Base-by-base conservation (phyloP, 2,797 vertebrate genomes). In the Typhlichthys subterraneus region DNA sequence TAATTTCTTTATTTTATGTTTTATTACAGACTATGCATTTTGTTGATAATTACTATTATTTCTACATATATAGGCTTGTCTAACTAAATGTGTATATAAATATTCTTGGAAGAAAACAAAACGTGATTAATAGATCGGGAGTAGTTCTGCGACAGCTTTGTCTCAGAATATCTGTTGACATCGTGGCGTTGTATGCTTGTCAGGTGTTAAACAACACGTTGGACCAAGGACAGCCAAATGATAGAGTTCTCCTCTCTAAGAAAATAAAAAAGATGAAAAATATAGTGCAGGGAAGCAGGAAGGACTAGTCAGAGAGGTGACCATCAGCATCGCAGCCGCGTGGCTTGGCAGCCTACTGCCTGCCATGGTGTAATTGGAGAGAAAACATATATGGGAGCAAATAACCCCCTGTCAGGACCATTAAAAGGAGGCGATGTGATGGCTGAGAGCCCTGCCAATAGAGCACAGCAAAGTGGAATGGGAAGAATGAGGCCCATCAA, bases 381-480 rank as follows among this genome's bases (percentile, higher is more conserved):
- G 90, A 93, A 92, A 93, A 93, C 91, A 91, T 93, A 93, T 93
- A 93, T 93, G 91, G 92, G 90, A 91, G 90, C 88, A 93, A 93
- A 94, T 94, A 93, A 93, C 92, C 92, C 91, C 92, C 91, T 94
- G 93, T 94, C 93, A 94, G 85, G 78, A 86, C 87, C 92, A 93
- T 93, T 94, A 92, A 93, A 93, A 92, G 90, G 89, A 91, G 85
- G 85, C 87, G 90, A 85, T 82, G 76, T 91, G 87, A 91, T 86
- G 88, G 89, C 87, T 89, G 88, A 91, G 85, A 85, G 88, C 73
- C 82, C 87, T 87, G 88, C 80, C 79, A 85, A 82, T 85, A 72
- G 81, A 87, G 80, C 81, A 71, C 64, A 84, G 87, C 79, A 91
- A 92, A 93, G 87, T 93, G 86, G 83, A 86, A 77, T 84, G 77